A percentile compares a stretch with the other conserved stretches of the same genome.
These are phyloP conservation scores for fruit fly (Drosophila melanogaster) DNA, from an alignment of 1,140 invertebrate species.

Conservation along the genomic window Release_6_plus_ISO1_MT NT_037436.4:5396501-5397000, in stretches of 20 bases:
- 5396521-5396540: neutral
- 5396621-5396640: neutral
- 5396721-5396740: conserved; percentile 68
- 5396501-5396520: neutral
- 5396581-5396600: neutral
- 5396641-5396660: neutral
- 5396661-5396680: neutral
- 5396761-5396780: conserved; percentile 39
- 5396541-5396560: neutral
- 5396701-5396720: conserved; percentile 77
- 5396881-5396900: conserved; percentile 73
- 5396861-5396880: conserved; percentile 53
- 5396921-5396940: conserved; percentile 15
- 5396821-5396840: conserved; percentile 12
- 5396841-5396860: conserved; percentile 44
- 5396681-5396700: conserved; percentile 73
- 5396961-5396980: neutral
- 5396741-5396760: conserved; percentile 65
- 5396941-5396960: conserved; percentile 6
- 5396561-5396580: too few relatives aligned
- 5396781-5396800: conserved; percentile 20
- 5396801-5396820: conserved; percentile 40
- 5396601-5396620: conserved; percentile 20
- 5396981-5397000: conserved; percentile 5
- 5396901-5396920: conserved; percentile 61